phyloP scores from a whole-genome alignment of 2,797 vertebrate species.

The Galaxias olidus region DNA sequence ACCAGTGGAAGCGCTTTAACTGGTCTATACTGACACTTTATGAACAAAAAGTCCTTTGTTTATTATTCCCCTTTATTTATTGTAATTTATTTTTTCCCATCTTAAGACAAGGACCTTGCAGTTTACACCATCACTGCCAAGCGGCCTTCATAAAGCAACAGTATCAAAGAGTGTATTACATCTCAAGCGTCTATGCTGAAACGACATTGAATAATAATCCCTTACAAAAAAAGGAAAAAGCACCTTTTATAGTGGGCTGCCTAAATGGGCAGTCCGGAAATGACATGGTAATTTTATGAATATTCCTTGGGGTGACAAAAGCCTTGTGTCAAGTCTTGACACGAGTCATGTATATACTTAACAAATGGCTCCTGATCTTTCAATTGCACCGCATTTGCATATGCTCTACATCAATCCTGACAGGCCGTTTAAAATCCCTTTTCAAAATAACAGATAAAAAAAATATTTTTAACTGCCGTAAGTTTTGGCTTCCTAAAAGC shows the following conservation, averaged over 20 bases:
- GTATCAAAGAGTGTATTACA: neutral
- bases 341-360: constrained; percentile 3
- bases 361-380: constrained; percentile 4
- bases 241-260: constrained; percentile 5
- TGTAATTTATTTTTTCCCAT: too few species aligned
- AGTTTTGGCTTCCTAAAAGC: too few species aligned
- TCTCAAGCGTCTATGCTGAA: neutral
- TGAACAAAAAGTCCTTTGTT: too few species aligned
- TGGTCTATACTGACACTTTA: too few species aligned
- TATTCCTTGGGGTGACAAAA: constrained; percentile 1
- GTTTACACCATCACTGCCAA: too few species aligned
- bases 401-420: neutral
- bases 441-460: neutral
- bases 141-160: too few species aligned
- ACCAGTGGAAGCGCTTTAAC: too few species aligned
- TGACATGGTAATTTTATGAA: constrained; percentile 17
- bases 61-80: too few species aligned
- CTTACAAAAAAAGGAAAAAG: neutral
- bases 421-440: neutral
- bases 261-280: neutral
- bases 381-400: neutral
- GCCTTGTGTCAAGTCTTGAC: constrained; percentile 11
- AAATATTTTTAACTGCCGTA: too few species aligned
- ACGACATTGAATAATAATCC: too few species aligned
- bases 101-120: too few species aligned